phyloP scores from a whole-genome alignment of 2,797 vertebrate genomes.

The Lepidocolaptes lacrymiger region DNA sequence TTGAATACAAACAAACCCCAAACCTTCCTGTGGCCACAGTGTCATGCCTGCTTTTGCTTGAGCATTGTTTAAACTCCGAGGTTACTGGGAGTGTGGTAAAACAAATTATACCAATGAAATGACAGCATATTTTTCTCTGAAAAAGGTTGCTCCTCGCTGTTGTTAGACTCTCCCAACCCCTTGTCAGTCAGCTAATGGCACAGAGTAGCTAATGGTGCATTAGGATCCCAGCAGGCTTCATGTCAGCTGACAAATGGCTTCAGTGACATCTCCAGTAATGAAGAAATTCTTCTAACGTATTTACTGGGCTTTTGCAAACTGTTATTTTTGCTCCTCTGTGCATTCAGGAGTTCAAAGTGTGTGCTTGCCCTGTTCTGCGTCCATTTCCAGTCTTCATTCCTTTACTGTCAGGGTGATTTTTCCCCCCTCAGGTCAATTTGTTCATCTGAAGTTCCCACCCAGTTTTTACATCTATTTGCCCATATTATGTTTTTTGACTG shows the following conservation, averaged over 20 bases:
- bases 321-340: neutral
- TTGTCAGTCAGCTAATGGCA: neutral
- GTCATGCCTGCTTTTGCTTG: neutral
- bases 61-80: neutral
- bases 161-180: neutral
- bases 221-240: neutral
- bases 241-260: neutral
- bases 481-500: neutral
- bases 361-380: neutral
- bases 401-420: neutral
- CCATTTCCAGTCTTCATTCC: neutral
- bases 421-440: neutral
- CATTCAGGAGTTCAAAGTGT: neutral
- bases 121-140: neutral
- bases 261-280: neutral
- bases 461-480: neutral
- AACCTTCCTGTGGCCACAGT: slow-evolving; percentile 33
- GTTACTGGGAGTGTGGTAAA: neutral
- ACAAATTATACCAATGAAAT: neutral
- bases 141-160: neutral
- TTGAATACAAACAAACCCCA: slow-evolving; percentile 42
- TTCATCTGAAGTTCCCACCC: neutral
- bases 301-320: neutral
- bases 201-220: neutral
- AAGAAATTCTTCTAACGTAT: neutral